Evolutionary conservation across 2,113 vertebrate species (phyloP), one percentile per base, ranked within the genome.

Genomic region (Tretioscincus oriximinensis): DNA sequence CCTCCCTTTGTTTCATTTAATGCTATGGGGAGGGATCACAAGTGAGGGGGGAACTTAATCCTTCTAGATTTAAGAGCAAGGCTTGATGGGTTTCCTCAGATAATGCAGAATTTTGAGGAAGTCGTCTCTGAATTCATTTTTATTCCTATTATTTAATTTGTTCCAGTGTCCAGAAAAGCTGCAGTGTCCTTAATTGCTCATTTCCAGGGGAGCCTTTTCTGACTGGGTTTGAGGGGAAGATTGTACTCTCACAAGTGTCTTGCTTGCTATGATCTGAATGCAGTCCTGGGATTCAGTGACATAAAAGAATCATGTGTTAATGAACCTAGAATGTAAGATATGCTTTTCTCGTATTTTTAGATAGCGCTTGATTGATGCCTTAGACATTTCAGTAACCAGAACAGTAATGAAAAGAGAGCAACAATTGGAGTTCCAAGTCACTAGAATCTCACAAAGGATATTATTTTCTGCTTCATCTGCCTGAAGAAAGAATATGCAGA

Each of bases 171-270:
- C 21, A 81, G 86, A 80, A 71, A 82, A 88, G 90, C 79, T 89
- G 91, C 78, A 84, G 88, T 81, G 85, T 85, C 89, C 86, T 74
- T 77, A 8, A 28, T 67, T 80, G 45, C 60, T 73, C 64, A 21
- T 83, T 70, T 67, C 84, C 77, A 10, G 29, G 81, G 77, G 81
- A 84, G 87, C 77, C 81, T 84, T 69, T 86, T 80, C 10, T 28
- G n/a, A 54, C 66, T 69, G 73, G 35, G 54, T 74, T 63, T 65
- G 80, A 76, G 54, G 76, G 65, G 73, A n/a, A 31, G 51, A 11
- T 70, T 26, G 20, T 70, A 20, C 28, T 69, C 41, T 24, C 22
- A 35, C 68, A 61, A 21, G 21, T 12, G 9, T 35, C 28, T 11
- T 14, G 28, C 21, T 54, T 3, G 26, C 73, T 29, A 1, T 8